Evolutionary conservation across 2,113 vertebrate genomes (phyloP).

Genomic region (Heptranchias perlo): DNA sequence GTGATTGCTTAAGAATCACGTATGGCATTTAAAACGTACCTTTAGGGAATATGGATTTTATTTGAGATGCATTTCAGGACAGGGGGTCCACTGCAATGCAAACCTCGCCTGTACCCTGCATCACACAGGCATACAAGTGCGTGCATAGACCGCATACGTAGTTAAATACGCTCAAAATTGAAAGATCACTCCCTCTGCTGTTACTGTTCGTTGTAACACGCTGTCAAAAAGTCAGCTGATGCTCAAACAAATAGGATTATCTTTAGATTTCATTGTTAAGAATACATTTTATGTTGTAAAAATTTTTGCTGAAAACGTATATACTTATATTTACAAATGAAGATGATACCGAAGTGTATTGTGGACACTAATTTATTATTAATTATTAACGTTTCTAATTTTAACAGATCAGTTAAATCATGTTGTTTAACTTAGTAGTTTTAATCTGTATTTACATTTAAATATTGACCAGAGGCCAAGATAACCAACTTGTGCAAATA

Average conservation of each 20-base stretch:
- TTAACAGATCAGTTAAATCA: not conserved
- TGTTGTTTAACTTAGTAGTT: not conserved
- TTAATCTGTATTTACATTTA: not conserved
- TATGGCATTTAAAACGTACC: not conserved
- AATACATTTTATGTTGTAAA: not conserved
- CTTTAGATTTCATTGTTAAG: not conserved
- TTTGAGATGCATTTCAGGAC: too few species aligned
- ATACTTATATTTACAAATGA: not conserved
- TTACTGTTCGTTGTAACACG: not conserved
- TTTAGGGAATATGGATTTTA: not conserved
- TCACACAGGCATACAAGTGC: not conserved
- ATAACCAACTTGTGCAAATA: not conserved
- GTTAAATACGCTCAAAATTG: not conserved
- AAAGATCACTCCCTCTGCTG: not conserved
- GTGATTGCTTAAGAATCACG: not conserved
- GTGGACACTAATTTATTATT: not conserved
- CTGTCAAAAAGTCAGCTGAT: not conserved
- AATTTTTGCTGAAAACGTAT: not conserved
- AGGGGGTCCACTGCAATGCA: not conserved
- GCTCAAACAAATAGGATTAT: not conserved
- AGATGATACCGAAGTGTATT: not conserved
- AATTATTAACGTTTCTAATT: not conserved
- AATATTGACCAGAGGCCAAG: not conserved
- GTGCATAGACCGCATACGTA: not conserved
- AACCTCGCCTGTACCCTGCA: not conserved